Percentiles rank a stretch among this genome's conserved stretches.
These are phyloP conservation scores for Petromus typicus DNA, from an alignment of 2,113 vertebrate genomes.

Conservation along the genomic window DNA sequence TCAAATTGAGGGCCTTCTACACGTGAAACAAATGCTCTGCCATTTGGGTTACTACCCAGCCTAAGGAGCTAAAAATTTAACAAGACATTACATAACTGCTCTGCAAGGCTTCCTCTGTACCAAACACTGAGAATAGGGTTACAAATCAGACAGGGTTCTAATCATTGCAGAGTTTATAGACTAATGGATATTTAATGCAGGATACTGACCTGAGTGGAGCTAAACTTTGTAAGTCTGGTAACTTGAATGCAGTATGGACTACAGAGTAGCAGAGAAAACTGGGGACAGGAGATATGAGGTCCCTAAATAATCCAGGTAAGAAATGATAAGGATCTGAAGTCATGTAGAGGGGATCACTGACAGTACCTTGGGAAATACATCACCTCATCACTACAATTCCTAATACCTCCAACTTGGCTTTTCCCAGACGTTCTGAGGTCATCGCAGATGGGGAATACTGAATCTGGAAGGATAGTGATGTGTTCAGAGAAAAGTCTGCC, in stretches of 20 bases:
- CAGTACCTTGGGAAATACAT: not conserved
- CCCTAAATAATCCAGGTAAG: slow-evolving; percentile 17
- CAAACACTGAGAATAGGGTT: not conserved
- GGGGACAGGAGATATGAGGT: not conserved
- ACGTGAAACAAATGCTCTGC: not conserved
- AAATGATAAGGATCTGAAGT: not conserved
- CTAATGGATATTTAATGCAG: slow-evolving; percentile 30
- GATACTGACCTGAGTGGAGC: not conserved
- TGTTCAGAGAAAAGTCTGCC: not conserved
- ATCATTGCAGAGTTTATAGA: not conserved
- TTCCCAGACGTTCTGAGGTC: slow-evolving; percentile 5
- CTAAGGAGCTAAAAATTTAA: slow-evolving; percentile 44
- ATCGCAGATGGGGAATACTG: not conserved
- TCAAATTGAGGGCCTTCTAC: not conserved
- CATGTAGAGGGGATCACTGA: not conserved
- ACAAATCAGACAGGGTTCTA: not conserved
- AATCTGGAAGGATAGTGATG: slow-evolving; percentile 31
- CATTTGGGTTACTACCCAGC: not conserved
- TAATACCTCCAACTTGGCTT: not conserved
- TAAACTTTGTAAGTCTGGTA: slow-evolving; percentile 25
- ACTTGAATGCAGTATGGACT: not conserved
- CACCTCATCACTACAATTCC: not conserved
- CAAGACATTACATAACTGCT: not conserved
- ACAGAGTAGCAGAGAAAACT: not conserved
- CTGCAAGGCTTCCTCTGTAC: not conserved